A percentile compares a stretch with the other conserved stretches of the same genome.
Conservation (phyloP, 2,888 invertebrate genomes). For the Homarus gammarus region DNA sequence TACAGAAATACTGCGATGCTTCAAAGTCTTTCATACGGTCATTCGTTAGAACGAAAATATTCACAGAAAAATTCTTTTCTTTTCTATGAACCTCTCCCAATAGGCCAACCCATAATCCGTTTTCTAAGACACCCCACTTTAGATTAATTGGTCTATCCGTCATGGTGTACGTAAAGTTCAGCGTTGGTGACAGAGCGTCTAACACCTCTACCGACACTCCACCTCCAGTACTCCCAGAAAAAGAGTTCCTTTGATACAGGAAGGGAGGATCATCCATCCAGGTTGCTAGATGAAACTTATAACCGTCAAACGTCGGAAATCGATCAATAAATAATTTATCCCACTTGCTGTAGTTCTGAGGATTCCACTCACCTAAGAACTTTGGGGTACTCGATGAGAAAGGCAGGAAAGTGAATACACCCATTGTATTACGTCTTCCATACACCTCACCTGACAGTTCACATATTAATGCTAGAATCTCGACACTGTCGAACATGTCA, state of each 20-base stretch:
- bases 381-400: conserved; percentile 7
- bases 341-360: neutral
- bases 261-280: conserved; percentile 3
- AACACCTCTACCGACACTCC: conserved; percentile 13
- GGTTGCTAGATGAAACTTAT: conserved; percentile 42
- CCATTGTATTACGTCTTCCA: neutral
- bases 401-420: conserved; percentile 30
- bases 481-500: conserved; percentile 20
- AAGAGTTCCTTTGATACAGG: neutral
- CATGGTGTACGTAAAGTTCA: conserved; percentile 53
- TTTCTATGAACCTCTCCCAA: conserved; percentile 24
- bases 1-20: neutral
- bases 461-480: conserved; percentile 27
- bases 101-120: conserved; percentile 48
- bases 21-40: conserved; percentile 30
- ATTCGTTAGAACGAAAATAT: conserved; percentile 5
- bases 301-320: conserved; percentile 44
- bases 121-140: conserved; percentile 39
- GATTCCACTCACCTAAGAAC: conserved; percentile 28
- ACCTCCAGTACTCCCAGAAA: neutral
- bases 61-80: conserved; percentile 43
- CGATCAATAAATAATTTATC: conserved; percentile 45
- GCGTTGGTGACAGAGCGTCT: conserved; percentile 1
- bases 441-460: neutral
- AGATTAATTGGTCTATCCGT: conserved; percentile 5